A percentile compares a stretch with the other conserved stretches of the same genome.
These are phyloP conservation scores for Drosophila subpulchrella DNA, from an alignment of 1,140 invertebrate genomes.

Conservation along the genomic window DNA sequence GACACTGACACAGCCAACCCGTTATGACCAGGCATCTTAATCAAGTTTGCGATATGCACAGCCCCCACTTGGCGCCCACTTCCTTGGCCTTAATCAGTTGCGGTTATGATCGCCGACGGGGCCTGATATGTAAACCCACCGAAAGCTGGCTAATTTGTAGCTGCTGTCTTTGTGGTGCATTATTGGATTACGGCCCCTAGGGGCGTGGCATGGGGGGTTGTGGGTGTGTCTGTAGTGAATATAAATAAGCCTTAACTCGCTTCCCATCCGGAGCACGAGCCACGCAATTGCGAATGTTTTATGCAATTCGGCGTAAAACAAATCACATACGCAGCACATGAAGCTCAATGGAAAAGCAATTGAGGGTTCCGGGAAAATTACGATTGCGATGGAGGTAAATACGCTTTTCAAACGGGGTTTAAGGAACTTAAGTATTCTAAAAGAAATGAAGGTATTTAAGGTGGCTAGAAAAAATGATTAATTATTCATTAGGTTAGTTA, in stretches of 20 bases:
- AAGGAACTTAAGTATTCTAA: neutral
- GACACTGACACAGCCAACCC: constrained; percentile 39
- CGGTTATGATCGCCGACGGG: constrained; percentile 49
- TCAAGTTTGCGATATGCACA: constrained; percentile 68
- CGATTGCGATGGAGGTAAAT: constrained; percentile 34
- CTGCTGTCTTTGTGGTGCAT: constrained; percentile 54
- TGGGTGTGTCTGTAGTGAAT: constrained; percentile 38
- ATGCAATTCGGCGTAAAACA: constrained; percentile 77
- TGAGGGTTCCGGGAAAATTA: constrained; percentile 41
- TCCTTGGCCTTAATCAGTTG: constrained; percentile 57
- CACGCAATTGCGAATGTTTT: constrained; percentile 61
- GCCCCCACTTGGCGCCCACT: constrained; percentile 12
- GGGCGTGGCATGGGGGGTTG: constrained; percentile 9
- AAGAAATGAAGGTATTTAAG: neutral
- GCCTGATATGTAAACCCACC: constrained; percentile 46
- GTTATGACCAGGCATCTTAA: constrained; percentile 47
- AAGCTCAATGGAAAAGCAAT: constrained; percentile 49
- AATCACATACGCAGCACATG: constrained; percentile 60
- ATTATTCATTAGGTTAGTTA: neutral
- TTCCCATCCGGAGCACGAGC: constrained; percentile 45
- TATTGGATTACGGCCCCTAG: constrained; percentile 56
- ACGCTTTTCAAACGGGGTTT: constrained; percentile 22
- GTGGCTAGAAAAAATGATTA: neutral
- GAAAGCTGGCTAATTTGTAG: constrained; percentile 69
- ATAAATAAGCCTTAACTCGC: constrained; percentile 65